Conservation (phyloP, 2,113 vertebrate species). For the Amphiprion ocellaris region DNA sequence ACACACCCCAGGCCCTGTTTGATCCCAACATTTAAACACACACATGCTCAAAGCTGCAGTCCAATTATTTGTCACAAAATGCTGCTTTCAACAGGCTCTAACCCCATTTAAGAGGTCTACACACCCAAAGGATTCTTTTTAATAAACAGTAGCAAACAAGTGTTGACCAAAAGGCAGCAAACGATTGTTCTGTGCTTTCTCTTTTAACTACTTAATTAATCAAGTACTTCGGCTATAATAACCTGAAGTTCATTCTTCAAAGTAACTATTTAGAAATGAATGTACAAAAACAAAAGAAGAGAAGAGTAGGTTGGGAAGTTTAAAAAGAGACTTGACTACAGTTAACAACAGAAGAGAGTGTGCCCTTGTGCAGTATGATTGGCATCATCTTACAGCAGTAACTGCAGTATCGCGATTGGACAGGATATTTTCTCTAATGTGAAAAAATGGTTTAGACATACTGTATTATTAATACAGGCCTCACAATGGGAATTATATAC, state of each 20-base stretch:
- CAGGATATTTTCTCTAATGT: no score
- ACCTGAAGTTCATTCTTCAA: conserved; percentile 59
- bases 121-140: conserved; percentile 73
- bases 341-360: no score
- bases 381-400: no score
- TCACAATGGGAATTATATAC: no score
- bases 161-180: conserved; percentile 69
- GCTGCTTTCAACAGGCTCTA: conserved; percentile 70
- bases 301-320: conserved; percentile 31
- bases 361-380: no score
- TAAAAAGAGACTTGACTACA: conserved; percentile 12
- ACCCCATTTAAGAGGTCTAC: conserved; percentile 77
- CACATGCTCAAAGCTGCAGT: conserved; percentile 67
- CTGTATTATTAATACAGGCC: no score
- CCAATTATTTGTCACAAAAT: conserved; percentile 80
- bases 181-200: conserved; percentile 62
- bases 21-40: conserved; percentile 73
- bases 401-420: no score
- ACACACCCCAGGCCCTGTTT: conserved; percentile 77
- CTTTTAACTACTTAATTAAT: conserved; percentile 71
- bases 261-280: conserved; percentile 58
- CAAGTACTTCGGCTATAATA: conserved; percentile 55
- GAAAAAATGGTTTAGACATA: no score
- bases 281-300: conserved; percentile 19
- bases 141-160: conserved; percentile 75